These are phyloP conservation scores for Hippolais icterina DNA, from an alignment of 2,113 vertebrate species.

Conservation along the genomic window DNA sequence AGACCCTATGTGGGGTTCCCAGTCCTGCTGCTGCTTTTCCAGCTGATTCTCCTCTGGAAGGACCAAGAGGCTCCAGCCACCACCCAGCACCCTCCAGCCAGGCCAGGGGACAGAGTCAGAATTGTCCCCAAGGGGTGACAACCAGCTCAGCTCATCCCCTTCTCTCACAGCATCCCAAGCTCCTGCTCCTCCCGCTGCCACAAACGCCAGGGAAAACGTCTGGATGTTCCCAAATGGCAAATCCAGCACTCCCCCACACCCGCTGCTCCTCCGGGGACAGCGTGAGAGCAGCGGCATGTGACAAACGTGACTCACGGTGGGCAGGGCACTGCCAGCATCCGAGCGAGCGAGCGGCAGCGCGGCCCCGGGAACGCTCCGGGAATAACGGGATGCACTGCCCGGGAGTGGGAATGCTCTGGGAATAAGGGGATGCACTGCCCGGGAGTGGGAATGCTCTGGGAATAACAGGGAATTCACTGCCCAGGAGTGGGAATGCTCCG, in stretches of 20 bases:
- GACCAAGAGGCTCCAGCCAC: background rate
- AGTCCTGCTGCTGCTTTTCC: background rate
- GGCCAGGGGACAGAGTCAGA: background rate
- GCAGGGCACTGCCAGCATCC: background rate
- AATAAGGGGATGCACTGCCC: background rate
- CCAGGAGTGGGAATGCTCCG: too few species aligned
- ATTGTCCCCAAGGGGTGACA: background rate
- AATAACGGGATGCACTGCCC: too few species aligned
- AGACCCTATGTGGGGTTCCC: background rate
- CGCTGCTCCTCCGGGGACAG: background rate
- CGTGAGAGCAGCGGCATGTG: conserved; percentile 28
- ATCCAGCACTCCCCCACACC: background rate
- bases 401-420: background rate
- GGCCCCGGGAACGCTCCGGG: background rate
- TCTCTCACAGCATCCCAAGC: background rate
- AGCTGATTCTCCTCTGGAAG: background rate
- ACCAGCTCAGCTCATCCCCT: background rate
- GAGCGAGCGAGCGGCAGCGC: background rate
- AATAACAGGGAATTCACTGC: background rate
- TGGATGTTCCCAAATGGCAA: background rate
- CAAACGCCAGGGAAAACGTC: background rate
- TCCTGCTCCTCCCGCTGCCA: background rate
- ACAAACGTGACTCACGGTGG: conserved; percentile 35
- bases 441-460: background rate
- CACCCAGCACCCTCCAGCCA: background rate